phyloP scores from a whole-genome alignment of 2,888 invertebrate genomes.

The Plebejus anna region DNA sequence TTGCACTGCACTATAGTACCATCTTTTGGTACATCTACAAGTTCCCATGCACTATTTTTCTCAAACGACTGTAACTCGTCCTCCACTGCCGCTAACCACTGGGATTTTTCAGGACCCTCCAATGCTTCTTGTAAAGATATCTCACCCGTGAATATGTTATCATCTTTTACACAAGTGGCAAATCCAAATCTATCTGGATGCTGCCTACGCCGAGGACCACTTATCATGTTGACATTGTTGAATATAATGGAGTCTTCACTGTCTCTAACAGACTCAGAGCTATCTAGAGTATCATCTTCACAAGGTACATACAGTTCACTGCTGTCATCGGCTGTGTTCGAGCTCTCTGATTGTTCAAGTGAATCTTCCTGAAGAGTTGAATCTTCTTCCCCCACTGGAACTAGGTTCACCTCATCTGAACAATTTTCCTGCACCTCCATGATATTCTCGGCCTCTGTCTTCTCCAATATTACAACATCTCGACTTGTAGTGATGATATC shows the following conservation, averaged over 20 bases:
- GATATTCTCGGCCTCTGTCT: conserved; percentile 34
- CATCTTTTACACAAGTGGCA: conserved; percentile 24
- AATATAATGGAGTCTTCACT: conserved; percentile 33
- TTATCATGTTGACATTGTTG: conserved; percentile 31
- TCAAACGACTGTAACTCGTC: conserved; percentile 35
- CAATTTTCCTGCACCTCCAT: conserved; percentile 35
- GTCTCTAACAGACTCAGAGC: conserved; percentile 30
- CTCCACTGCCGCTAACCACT: conserved; percentile 35
- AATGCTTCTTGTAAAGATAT: too few species aligned
- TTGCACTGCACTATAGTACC: conserved; percentile 33
- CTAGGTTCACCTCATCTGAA: conserved; percentile 36
- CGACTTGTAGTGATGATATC: conserved; percentile 37
- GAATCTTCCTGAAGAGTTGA: conserved; percentile 30
- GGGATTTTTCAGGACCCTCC: too few species aligned
- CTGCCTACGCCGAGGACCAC: conserved; percentile 30
- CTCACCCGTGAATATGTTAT: too few species aligned
- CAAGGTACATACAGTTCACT: conserved; percentile 33
- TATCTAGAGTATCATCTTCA: conserved; percentile 33
- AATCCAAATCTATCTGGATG: conserved; percentile 33
- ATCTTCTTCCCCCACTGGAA: conserved; percentile 40
- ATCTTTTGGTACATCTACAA: conserved; percentile 28
- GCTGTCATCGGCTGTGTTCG: conserved; percentile 31
- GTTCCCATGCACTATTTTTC: conserved; percentile 36
- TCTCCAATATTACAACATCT: conserved; percentile 38
- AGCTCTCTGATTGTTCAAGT: conserved; percentile 32